phyloP scores from a whole-genome alignment of 2,113 vertebrate species.

The Gopherus flavomarginatus region DNA sequence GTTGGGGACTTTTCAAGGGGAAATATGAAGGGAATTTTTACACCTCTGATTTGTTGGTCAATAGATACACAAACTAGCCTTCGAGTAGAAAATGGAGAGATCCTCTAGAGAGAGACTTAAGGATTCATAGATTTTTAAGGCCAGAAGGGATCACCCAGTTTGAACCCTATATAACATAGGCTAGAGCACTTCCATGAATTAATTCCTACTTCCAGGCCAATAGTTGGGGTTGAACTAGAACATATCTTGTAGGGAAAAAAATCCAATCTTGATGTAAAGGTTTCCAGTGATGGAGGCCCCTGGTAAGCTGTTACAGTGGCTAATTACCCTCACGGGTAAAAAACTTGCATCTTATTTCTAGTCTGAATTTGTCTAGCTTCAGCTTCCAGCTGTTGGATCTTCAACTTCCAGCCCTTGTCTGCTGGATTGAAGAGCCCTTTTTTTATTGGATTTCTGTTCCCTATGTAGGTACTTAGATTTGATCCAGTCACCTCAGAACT shows the following conservation, averaged over 20 bases:
- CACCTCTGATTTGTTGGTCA: not conserved
- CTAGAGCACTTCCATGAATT: constrained; percentile 46
- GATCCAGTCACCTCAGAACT: not conserved
- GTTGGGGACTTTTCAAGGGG: not conserved
- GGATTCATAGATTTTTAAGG: constrained; percentile 48
- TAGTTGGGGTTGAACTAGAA: not conserved
- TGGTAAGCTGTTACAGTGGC: not conserved
- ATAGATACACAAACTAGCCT: not conserved
- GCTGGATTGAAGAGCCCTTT: not conserved
- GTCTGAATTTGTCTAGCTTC: not conserved
- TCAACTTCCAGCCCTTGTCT: not conserved
- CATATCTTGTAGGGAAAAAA: not conserved
- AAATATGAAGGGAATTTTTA: not conserved
- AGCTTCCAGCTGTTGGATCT: not conserved
- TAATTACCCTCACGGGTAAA: not conserved
- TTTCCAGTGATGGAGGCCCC: not conserved
- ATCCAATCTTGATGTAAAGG: not conserved
- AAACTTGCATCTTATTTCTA: not conserved
- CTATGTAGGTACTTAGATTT: not conserved
- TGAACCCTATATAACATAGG: constrained; percentile 13
- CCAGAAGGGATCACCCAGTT: constrained; percentile 16
- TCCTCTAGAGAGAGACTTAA: not conserved
- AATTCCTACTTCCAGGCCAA: constrained; percentile 39
- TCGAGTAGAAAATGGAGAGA: not conserved
- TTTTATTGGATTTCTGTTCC: not conserved